Evolutionary conservation across 2,888 invertebrate genomes (phyloP).

Genomic region (Cecidostiba fungosa): DNA sequence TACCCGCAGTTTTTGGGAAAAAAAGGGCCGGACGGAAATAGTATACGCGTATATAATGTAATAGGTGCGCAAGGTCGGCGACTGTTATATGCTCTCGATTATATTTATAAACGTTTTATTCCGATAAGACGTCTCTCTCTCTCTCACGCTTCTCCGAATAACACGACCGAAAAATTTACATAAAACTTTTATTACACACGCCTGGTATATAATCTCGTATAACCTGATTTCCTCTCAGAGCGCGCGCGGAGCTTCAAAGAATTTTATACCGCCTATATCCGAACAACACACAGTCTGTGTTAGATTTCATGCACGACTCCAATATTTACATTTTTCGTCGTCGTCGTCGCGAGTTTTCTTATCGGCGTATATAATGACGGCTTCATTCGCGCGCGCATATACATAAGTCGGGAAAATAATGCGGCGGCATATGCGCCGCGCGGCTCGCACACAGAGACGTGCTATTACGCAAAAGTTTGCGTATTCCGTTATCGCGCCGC

Average conservation of each 20-base stretch:
- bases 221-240: not conserved
- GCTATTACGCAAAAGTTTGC: slow-evolving; percentile 55
- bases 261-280: not conserved
- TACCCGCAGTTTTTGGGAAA: not conserved
- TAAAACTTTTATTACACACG: not conserved
- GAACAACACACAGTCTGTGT: not conserved
- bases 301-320: not conserved
- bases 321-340: not conserved
- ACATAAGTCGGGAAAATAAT: slow-evolving; percentile 27
- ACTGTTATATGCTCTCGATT: too few relatives aligned
- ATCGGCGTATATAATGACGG: slow-evolving; percentile 57
- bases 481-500: slow-evolving; percentile 46
- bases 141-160: not conserved
- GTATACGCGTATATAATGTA: too few relatives aligned
- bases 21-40: not conserved
- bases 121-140: not conserved
- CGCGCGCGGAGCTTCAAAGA: not conserved
- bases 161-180: not conserved
- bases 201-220: not conserved
- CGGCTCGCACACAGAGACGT: not conserved
- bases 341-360: slow-evolving; percentile 46
- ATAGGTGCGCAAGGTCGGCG: not conserved
- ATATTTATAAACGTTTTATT: not conserved
- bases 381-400: slow-evolving; percentile 28
- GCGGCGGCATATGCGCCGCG: slow-evolving; percentile 6